Evolutionary conservation across 2,888 invertebrate species (phyloP), one percentile per base, ranked within the genome.

Genomic region (Scaptomyza cyrtandrae): DNA sequence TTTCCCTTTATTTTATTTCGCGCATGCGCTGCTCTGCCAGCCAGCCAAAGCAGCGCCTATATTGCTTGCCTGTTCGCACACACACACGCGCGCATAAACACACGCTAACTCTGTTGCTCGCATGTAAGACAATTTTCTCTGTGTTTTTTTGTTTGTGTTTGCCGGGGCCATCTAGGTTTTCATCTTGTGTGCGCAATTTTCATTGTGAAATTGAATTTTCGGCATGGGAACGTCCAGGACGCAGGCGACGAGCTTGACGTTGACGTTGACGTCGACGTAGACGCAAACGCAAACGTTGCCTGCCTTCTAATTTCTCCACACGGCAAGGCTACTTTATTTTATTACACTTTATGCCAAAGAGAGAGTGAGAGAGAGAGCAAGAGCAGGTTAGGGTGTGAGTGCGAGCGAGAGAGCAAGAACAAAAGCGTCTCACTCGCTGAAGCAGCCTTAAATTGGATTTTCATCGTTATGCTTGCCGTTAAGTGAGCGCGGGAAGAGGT

Each of bases 131-230:
- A 90, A 85, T 90, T 89, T 88, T 89, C 88, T 89, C 85, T 13
- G 35, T 39, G 6, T 39, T 39, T 39, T 14, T n/a, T n/a, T n/a
- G n/a, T n/a, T n/a, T n/a, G n/a, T n/a, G n/a, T n/a, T n/a, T n/a
- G 39, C 6, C 3, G 13, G 11, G 57, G 63, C 65, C 76, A 80
- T 77, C 78, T 37, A 85, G 75, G 65, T 68, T 86, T 88, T 84
- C 82, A 81, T 80, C 41, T 39, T 69, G 71, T 68, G 70, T 77
- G 24, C 75, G 72, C 80, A 77, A 35, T 80, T 86, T 84, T 83
- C 78, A 72, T 86, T 89, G 80, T 72, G 85, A 89, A 90, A 91
- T 90, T 91, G 82, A 91, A 90, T 91, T 91, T 91, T 86, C 86
- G 78, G 75, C 80, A 85, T 71, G 86, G 75, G 74, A 73, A 77